Evolutionary conservation across 2,888 invertebrate genomes (phyloP), one percentile per base, ranked within the genome.

Genomic region (Troilus luridus): DNA sequence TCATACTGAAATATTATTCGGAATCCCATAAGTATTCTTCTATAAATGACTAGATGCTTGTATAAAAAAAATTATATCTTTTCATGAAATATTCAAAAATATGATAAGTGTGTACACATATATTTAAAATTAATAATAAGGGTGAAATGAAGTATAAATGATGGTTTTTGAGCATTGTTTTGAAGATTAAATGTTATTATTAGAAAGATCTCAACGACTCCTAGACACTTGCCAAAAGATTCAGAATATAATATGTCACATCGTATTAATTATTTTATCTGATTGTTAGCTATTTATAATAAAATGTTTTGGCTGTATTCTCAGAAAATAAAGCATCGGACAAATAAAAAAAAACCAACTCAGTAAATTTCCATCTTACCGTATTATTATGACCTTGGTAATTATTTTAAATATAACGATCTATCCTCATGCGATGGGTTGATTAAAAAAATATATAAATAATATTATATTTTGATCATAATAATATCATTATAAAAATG

Each of bases 181-280:
- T 77, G 72, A 77, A 77, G 72, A 77, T 77, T 77, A 7, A 77
- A 41, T 19, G 27, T 17, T 77, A 77, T 41, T 41, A 77, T 41
- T 77, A 77, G 27, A 77, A n/a, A 6, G 41, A 17, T 77, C 19
- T 41, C 72, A 77, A 77, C 72, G 72, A 77, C 27, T 77, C 10
- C 14, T 19, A 41, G 41, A 41, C 41, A 9, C 72, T 77, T 77
- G 72, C 72, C 72, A 77, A 77, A 77, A 77, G 72, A 77, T 77
- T 77, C 41, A 77, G 72, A 9, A 41, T 8, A 19, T 77, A 0
- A 41, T 41, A 77, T 27, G 72, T 77, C 72, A 77, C 72, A 77
- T 77, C 10, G 72, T 41, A 77, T 77, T 77, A 77, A 77, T 77
- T 41, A 77, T 77, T 77, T 77, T 77, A 77, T 77, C 72, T 77